Percentiles rank a stretch among this genome's conserved stretches.
Conservation (phyloP, 1,140 invertebrate species). For the Metaphire vulgaris region DNA sequence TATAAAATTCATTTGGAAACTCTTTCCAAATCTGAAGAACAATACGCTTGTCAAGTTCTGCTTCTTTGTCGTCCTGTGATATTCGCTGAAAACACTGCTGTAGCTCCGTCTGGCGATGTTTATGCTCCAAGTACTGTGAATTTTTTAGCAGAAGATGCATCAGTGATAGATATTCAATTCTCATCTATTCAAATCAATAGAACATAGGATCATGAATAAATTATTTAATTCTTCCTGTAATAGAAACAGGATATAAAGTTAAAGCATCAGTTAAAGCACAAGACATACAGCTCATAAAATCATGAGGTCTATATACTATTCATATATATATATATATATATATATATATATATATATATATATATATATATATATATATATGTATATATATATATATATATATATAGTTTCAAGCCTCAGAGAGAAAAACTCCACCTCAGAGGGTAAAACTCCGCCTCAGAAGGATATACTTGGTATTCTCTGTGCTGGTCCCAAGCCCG, state of each 20-base stretch:
- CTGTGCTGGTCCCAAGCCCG: no score
- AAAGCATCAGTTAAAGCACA: neutral
- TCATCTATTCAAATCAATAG: conserved; percentile 32
- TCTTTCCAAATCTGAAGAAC: conserved; percentile 26
- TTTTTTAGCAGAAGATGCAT: conserved; percentile 41
- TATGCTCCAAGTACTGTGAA: conserved; percentile 41
- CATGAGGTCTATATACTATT: neutral
- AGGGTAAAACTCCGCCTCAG: no score
- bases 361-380: no score
- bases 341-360: neutral
- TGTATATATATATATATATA: no score
- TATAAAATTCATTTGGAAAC: neutral
- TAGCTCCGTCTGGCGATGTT: conserved; percentile 41
- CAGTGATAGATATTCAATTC: conserved; percentile 40
- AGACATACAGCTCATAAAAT: neutral
- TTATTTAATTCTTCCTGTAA: conserved; percentile 1
- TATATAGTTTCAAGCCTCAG: no score
- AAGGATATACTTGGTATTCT: no score
- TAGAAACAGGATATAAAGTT: neutral
- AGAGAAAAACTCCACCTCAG: no score
- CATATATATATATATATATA: neutral
- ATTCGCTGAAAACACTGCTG: conserved; percentile 34
- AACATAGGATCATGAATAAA: neutral
- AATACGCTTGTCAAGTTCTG: conserved; percentile 34
- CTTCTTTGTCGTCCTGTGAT: conserved; percentile 39